phyloP scores from a whole-genome alignment of 2,888 invertebrate species.

The Uloborus plumipes region DNA sequence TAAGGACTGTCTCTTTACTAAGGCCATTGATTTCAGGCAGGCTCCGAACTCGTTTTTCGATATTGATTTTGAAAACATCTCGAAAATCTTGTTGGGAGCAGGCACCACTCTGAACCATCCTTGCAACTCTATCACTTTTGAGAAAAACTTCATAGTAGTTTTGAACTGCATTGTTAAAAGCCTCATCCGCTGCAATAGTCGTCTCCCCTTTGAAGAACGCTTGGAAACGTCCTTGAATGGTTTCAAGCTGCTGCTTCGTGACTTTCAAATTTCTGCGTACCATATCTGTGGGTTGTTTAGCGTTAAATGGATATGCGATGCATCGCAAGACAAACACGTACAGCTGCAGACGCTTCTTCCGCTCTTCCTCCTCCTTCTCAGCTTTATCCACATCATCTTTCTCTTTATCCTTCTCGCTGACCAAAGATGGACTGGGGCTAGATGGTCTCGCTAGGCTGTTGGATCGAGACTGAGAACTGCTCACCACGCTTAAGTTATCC shows the following conservation, averaged over 20 bases:
- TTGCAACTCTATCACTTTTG: conserved; percentile 93
- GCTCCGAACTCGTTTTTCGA: conserved; percentile 97
- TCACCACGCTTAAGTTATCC: conserved; percentile 66
- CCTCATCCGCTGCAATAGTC: conserved; percentile 97
- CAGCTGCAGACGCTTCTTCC: conserved; percentile 92
- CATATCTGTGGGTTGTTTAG: conserved; percentile 99
- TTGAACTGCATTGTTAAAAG: conserved; percentile 98
- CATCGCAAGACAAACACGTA: conserved; percentile 99
- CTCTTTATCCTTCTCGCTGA: conserved; percentile 67
- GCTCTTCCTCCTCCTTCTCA: conserved; percentile 95
- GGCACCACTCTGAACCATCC: conserved; percentile 97
- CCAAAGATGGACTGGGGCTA: conserved; percentile 72
- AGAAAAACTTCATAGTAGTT: conserved; percentile 82
- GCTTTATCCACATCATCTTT: conserved; percentile 81
- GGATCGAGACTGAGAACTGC: conserved; percentile 68
- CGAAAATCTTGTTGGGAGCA: conserved; percentile 99
- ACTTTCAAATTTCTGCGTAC: conserved; percentile 95
- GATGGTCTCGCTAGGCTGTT: conserved; percentile 70
- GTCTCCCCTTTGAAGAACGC: conserved; percentile 97
- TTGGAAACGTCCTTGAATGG: conserved; percentile 94
- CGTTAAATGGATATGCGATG: conserved; percentile 98
- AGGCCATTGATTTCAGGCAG: conserved; percentile 99
- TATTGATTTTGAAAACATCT: conserved; percentile 97
- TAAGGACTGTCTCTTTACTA: conserved; percentile 98
- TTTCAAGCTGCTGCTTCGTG: conserved; percentile 94